Evolutionary conservation across 2,797 vertebrate genomes (phyloP), one percentile per base, ranked within the genome.

Genomic region (Ceryle rudis): DNA sequence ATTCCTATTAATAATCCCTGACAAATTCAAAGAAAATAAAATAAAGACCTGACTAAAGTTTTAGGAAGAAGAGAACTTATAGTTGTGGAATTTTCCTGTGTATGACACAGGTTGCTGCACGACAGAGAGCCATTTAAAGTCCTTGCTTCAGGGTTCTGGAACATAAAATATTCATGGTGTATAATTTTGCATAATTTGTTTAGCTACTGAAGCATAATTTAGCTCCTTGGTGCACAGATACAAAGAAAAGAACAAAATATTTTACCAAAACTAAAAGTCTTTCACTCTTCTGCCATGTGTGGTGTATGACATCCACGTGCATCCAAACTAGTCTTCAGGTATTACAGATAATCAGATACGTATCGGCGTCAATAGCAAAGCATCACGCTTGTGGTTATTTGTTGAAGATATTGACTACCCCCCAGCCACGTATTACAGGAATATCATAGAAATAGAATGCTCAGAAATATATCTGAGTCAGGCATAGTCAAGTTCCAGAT

Each of bases 131-230:
- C 95, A 93, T 85, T 95, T 85, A 83, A 97, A 97, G 95, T 92
- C 95, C 88, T 97, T 91, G 97, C 98, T 98, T 98, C 92, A 81
- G 97, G 97, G 95, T 97, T 97, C 94, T 95, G 89, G 92, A 95
- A 95, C 77, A 97, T 98, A 98, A 98, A 98, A 98, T 97, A 98
- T 98, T 98, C 95, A 98, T 97, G 52, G 90, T 28, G 79, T 98
- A 97, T 97, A 98, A 98, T 98, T 98, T 97, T 97, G 96, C 97
- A 98, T 98, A 98, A 98, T 97, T 97, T 98, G 97, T 98, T 98
- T 98, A 98, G 97, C 92, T 97, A 95, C 91, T 81, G 93, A 97
- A 97, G 90, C 95, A 96, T 95, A 97, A 96, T 98, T 98, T 97
- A 92, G 96, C 94, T 98, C 94, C 96, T 97, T 97, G 86, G 93